A percentile compares a stretch with the other conserved stretches of the same genome.
These are phyloP conservation scores for Carassius auratus DNA, from an alignment of 2,113 vertebrate species.

Conservation along the genomic window DNA sequence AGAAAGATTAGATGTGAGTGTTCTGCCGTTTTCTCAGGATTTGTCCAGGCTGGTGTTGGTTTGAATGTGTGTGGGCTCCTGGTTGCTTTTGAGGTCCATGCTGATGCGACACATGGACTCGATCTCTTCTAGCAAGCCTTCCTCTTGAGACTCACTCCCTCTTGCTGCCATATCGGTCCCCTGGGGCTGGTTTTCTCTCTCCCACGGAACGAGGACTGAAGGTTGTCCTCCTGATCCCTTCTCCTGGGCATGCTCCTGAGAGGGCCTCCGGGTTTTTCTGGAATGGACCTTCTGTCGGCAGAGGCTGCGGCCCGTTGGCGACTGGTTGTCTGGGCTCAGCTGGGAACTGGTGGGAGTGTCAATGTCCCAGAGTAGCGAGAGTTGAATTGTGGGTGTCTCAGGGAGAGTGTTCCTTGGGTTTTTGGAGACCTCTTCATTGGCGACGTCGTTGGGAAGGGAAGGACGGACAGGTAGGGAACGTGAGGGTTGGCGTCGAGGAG, in stretches of 20 bases:
- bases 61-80: slow-evolving; percentile 74
- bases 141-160: slow-evolving; percentile 64
- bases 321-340: slow-evolving; percentile 47
- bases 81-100: slow-evolving; percentile 72
- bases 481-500: slow-evolving; percentile 76
- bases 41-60: slow-evolving; percentile 52
- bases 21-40: slow-evolving; percentile 44
- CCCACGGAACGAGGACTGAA: slow-evolving; percentile 84
- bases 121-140: slow-evolving; percentile 83
- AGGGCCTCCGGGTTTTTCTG: slow-evolving; percentile 74
- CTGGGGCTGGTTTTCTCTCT: slow-evolving; percentile 70
- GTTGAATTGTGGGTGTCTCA: background rate
- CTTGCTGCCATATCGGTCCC: slow-evolving; percentile 57
- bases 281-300: slow-evolving; percentile 69
- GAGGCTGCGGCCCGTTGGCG: slow-evolving; percentile 59
- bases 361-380: background rate
- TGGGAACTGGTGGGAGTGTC: background rate
- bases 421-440: background rate
- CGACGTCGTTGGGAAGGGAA: slow-evolving; percentile 51
- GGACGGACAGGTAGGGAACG: slow-evolving; percentile 63
- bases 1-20: slow-evolving; percentile 53
- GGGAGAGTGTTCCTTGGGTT: slow-evolving; percentile 29
- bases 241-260: slow-evolving; percentile 71
- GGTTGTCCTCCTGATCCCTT: slow-evolving; percentile 62
- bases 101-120: slow-evolving; percentile 79